These are phyloP conservation scores for Pantherophis alleghaniensis DNA, from an alignment of 2,797 vertebrate species.

Conservation along the genomic window DNA sequence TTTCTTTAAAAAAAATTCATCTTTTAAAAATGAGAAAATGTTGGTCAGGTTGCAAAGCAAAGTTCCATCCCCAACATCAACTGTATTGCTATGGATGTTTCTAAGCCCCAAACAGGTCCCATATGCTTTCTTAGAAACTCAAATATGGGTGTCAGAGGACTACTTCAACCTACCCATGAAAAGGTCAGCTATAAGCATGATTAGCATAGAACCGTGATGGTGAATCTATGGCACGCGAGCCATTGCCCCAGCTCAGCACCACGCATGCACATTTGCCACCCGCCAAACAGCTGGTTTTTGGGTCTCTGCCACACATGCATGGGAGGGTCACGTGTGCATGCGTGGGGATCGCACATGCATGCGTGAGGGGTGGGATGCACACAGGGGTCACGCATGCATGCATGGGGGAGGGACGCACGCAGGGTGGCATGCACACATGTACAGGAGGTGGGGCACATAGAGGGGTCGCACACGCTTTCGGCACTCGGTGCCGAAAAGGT, in stretches of 20 bases:
- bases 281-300: no score
- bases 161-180: neutral
- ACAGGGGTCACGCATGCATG: no score
- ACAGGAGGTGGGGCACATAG: no score
- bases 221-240: no score
- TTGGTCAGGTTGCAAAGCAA: neutral
- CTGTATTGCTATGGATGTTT: neutral
- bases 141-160: neutral
- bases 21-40: neutral
- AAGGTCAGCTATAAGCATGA: neutral
- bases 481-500: no score
- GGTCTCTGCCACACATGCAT: no score
- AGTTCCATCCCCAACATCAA: neutral
- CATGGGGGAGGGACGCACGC: no score
- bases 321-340: no score
- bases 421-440: no score
- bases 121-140: neutral
- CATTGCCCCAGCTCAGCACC: no score
- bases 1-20: neutral
- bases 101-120: neutral
- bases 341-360: fast-evolving
- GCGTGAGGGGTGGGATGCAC: no score
- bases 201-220: neutral
- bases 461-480: no score
- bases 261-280: fast-evolving